phyloP scores from a whole-genome alignment of 1,140 invertebrate species.

The Magallana gigas region DNA sequence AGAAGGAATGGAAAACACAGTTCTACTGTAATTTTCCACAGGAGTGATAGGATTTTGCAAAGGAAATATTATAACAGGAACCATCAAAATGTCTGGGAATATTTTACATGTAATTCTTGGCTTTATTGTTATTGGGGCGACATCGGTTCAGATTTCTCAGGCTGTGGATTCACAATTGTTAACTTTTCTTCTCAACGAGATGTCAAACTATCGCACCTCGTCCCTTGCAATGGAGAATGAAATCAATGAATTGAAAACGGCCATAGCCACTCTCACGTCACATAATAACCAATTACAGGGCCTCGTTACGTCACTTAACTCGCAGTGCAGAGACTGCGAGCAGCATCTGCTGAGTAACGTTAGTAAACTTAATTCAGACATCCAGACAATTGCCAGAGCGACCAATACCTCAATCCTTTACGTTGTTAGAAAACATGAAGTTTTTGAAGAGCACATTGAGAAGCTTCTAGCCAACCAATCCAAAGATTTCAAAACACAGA shows the following conservation, averaged over 20 bases:
- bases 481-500: neutral
- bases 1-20: too few species aligned
- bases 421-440: neutral
- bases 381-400: neutral
- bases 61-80: too few species aligned
- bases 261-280: neutral
- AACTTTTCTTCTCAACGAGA: constrained; percentile 6
- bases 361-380: neutral
- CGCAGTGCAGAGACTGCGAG: neutral
- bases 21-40: too few species aligned
- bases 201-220: neutral
- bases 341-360: neutral
- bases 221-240: neutral
- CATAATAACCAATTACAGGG: neutral
- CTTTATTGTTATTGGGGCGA: neutral
- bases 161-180: constrained; percentile 3
- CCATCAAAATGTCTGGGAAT: neutral
- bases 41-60: too few species aligned
- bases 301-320: neutral
- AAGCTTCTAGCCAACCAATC: neutral
- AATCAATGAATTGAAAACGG: neutral
- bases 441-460: neutral
- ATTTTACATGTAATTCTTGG: neutral
- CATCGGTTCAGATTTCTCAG: neutral
- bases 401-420: neutral